Percentiles rank a stretch among this genome's conserved stretches.
These are phyloP conservation scores for Papilio polyxenes DNA, from an alignment of 1,140 invertebrate genomes.

Conservation along the genomic window DNA sequence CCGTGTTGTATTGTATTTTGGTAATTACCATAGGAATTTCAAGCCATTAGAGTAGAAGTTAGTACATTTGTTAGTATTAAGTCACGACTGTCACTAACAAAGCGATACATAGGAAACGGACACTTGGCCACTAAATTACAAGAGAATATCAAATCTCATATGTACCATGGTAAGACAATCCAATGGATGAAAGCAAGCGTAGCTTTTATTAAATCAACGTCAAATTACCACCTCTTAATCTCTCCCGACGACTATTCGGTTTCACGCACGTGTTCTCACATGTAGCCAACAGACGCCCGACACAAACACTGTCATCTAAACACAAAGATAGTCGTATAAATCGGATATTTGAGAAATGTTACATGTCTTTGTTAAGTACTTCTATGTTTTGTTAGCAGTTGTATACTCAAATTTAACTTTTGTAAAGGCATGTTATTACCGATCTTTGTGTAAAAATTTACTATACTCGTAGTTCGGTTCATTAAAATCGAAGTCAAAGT, in stretches of 20 bases:
- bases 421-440: slow-evolving; percentile 65
- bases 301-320: slow-evolving; percentile 64
- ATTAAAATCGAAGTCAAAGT: slow-evolving; percentile 3
- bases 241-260: slow-evolving; percentile 72
- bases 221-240: slow-evolving; percentile 79
- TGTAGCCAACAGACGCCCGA: slow-evolving; percentile 49
- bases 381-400: slow-evolving; percentile 60
- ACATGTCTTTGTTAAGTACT: slow-evolving; percentile 68
- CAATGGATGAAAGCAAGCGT: slow-evolving; percentile 65
- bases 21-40: slow-evolving; percentile 31
- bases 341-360: slow-evolving; percentile 76
- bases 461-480: background rate
- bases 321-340: slow-evolving; percentile 67
- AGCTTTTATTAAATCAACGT: slow-evolving; percentile 76
- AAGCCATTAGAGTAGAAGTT: slow-evolving; percentile 30
- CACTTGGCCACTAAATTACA: slow-evolving; percentile 31
- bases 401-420: slow-evolving; percentile 66
- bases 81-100: slow-evolving; percentile 36
- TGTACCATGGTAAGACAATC: slow-evolving; percentile 70
- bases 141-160: slow-evolving; percentile 34
- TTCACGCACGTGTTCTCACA: slow-evolving; percentile 71
- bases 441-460: slow-evolving; percentile 48
- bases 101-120: slow-evolving; percentile 28
- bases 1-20: slow-evolving; percentile 3
- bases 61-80: slow-evolving; percentile 34